Conservation (phyloP, 2,113 vertebrate species). For the Machaerirhynchus nigripectus region DNA sequence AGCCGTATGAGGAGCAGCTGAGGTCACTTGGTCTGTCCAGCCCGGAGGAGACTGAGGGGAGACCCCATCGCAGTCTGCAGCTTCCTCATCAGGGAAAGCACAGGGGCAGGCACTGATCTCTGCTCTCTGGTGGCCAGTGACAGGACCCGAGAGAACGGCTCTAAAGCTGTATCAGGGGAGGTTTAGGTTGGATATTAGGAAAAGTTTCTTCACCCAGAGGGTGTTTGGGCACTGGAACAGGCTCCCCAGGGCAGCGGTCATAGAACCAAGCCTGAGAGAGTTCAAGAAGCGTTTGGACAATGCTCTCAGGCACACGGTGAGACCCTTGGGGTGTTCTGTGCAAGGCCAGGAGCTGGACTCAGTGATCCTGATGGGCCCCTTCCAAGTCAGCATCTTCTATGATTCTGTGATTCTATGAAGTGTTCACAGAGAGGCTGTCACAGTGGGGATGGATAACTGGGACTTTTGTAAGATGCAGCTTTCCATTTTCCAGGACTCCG, state of each 20-base stretch:
- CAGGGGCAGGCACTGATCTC: background rate
- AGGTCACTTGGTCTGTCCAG: background rate
- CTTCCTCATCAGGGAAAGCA: background rate
- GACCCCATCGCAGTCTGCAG: background rate
- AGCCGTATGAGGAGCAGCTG: fast-evolving
- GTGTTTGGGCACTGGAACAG: background rate
- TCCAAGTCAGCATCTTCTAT: background rate
- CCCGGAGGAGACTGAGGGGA: background rate
- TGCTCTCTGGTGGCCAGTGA: background rate
- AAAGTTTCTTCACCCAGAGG: background rate
- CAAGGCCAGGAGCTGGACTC: background rate
- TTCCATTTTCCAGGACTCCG: background rate
- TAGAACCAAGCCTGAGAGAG: background rate
- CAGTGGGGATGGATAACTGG: background rate
- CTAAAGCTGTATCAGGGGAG: background rate
- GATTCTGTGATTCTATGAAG: background rate
- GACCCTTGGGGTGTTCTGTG: background rate
- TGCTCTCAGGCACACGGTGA: background rate
- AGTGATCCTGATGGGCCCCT: background rate
- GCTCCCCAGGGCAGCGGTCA: background rate
- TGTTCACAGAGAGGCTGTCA: background rate
- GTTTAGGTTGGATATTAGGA: background rate
- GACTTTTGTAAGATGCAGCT: background rate
- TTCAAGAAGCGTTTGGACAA: background rate
- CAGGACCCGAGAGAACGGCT: background rate